Evolutionary conservation across 2,113 vertebrate genomes (phyloP).

Genomic region (Cervus canadensis): DNA sequence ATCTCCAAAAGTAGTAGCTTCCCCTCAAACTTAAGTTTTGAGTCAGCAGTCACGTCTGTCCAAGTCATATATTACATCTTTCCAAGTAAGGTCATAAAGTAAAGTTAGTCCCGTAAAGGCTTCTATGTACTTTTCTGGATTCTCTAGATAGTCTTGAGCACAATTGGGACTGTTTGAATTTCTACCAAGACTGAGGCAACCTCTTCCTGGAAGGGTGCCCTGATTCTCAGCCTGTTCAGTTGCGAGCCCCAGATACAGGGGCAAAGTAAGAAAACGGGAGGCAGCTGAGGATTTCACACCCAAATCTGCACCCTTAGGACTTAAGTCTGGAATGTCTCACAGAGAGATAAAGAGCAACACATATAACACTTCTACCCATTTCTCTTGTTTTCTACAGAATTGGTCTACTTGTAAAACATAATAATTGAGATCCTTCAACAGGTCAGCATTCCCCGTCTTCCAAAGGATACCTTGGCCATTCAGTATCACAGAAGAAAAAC

Average conservation of each 20-base stretch:
- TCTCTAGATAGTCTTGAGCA: rapidly evolving
- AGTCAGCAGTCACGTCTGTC: not conserved
- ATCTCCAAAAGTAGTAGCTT: not conserved
- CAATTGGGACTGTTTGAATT: not conserved
- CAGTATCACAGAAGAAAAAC: not conserved
- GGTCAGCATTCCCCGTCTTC: rapidly evolving
- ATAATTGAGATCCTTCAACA: not conserved
- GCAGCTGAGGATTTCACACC: not conserved
- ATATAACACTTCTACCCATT: not conserved
- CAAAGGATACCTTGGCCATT: not conserved
- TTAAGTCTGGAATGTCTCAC: not conserved
- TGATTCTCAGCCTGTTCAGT: not conserved
- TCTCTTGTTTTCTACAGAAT: not conserved
- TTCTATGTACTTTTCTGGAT: not conserved
- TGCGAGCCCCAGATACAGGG: not conserved
- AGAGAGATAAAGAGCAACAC: not conserved
- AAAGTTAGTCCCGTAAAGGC: not conserved
- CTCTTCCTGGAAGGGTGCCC: not conserved
- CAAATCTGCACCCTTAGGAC: not conserved
- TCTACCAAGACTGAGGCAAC: not conserved
- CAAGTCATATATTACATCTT: not conserved
- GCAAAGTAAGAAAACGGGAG: not conserved
- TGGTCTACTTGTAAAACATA: not conserved
- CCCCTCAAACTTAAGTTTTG: not conserved
- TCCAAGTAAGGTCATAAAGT: not conserved